Percentiles rank a stretch among this genome's conserved stretches.
Evolutionary conservation across 2,113 vertebrate genomes (phyloP).

Genomic region (human (Homo sapiens)): DNA sequence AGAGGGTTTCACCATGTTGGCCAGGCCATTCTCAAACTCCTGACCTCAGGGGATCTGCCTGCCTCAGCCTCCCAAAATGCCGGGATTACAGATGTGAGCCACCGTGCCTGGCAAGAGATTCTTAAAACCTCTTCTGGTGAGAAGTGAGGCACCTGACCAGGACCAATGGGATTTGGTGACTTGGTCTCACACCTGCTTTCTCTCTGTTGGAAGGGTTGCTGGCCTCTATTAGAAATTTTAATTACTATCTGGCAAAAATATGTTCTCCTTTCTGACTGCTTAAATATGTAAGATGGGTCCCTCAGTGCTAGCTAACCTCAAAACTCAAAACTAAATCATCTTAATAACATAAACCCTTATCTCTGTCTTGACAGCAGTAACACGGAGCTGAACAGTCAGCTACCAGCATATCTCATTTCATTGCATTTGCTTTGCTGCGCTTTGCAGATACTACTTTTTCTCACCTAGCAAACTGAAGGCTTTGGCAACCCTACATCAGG

Average conservation of each 20-base stretch:
- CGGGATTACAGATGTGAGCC: too few species aligned
- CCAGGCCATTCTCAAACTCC: too few species aligned
- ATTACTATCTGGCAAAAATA: constrained; percentile 10
- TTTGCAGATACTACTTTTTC: neutral
- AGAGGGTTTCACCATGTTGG: too few species aligned
- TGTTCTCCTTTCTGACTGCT: neutral
- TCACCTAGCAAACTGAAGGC: neutral
- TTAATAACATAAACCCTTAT: neutral
- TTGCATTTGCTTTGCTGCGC: neutral
- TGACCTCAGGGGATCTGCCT: too few species aligned
- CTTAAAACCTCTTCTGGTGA: neutral
- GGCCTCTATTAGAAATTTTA: neutral
- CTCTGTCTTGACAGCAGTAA: neutral
- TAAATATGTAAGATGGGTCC: neutral
- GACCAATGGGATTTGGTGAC: neutral
- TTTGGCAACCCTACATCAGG: neutral
- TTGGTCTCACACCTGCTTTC: neutral
- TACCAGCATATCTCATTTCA: neutral
- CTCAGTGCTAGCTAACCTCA: neutral
- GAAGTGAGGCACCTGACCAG: neutral
- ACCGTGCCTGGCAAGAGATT: neutral
- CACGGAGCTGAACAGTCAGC: neutral
- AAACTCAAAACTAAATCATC: constrained; percentile 24
- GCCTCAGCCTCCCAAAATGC: too few species aligned
- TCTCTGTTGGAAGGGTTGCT: neutral